Conservation (phyloP, 2,113 vertebrate species). For the Stercorarius parasiticus region DNA sequence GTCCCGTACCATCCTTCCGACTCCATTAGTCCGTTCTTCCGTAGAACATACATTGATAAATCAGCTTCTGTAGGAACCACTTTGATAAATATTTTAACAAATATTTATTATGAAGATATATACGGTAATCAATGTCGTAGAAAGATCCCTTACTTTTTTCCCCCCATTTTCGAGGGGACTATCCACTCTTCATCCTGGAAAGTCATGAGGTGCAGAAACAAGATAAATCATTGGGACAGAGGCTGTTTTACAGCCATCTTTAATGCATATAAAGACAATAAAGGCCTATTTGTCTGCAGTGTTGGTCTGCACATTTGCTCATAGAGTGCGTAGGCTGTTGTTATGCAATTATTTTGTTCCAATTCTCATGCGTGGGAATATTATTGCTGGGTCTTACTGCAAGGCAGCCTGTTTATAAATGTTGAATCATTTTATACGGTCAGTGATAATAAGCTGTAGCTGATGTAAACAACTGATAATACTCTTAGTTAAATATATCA, state of each 20-base stretch:
- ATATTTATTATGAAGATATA: not conserved
- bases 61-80: not conserved
- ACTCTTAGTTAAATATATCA: not conserved
- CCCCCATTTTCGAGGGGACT: fast-evolving
- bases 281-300: not conserved
- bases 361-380: not conserved
- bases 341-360: not conserved
- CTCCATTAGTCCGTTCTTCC: not conserved
- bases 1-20: not conserved
- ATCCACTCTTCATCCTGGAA: not conserved
- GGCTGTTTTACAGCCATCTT: not conserved
- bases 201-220: not conserved
- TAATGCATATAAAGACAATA: not conserved
- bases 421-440: not conserved
- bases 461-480: not conserved
- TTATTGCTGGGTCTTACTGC: not conserved
- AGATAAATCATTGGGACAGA: not conserved
- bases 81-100: not conserved
- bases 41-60: not conserved
- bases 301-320: not conserved
- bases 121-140: not conserved
- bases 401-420: not conserved
- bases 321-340: not conserved
- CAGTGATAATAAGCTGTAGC: not conserved
- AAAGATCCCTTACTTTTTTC: not conserved